These are phyloP conservation scores for Mercenaria mercenaria DNA, from an alignment of 1,140 invertebrate species.

Conservation along the genomic window DNA sequence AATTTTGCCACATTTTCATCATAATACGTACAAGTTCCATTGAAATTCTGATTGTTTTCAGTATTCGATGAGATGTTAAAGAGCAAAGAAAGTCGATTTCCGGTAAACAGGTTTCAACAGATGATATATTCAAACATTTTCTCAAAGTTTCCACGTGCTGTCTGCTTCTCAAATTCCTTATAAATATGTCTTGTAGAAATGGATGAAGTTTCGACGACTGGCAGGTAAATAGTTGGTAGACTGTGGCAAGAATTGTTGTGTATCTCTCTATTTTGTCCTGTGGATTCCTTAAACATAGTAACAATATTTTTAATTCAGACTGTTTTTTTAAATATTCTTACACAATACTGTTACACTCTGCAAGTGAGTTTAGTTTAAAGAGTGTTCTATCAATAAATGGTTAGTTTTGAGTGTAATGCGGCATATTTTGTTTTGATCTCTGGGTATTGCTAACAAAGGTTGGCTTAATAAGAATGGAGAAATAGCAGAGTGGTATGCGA, in stretches of 20 bases:
- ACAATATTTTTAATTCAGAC: too few species aligned
- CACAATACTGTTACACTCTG: too few species aligned
- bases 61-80: neutral
- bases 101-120: neutral
- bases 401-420: too few species aligned
- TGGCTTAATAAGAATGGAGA: too few species aligned
- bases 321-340: too few species aligned
- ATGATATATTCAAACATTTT: neutral
- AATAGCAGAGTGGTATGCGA: too few species aligned
- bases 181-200: neutral
- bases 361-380: too few species aligned
- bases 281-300: neutral
- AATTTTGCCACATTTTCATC: neutral
- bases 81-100: neutral
- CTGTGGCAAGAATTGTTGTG: neutral
- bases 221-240: neutral
- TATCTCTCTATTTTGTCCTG: too few species aligned
- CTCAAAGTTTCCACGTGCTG: neutral
- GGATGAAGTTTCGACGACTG: neutral
- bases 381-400: too few species aligned
- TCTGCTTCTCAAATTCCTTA: neutral
- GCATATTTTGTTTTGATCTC: too few species aligned
- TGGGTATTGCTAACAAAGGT: too few species aligned
- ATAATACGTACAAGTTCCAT: neutral
- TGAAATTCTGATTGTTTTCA: constrained; percentile 1